These are phyloP conservation scores for Esox lucius DNA, from an alignment of 2,797 vertebrate genomes.

Conservation along the genomic window DNA sequence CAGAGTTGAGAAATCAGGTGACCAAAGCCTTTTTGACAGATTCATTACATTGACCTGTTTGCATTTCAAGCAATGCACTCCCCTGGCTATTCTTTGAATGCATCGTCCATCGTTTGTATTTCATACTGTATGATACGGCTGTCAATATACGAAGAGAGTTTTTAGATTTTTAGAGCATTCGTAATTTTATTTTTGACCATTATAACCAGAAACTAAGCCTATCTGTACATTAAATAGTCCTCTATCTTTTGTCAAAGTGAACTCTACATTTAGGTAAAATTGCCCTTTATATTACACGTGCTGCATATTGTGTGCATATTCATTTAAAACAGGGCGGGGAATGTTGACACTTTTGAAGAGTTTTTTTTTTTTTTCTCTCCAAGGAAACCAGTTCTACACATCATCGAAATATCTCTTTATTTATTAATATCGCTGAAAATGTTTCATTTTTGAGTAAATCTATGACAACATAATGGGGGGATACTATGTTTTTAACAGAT, in stretches of 20 bases:
- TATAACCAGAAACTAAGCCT: constrained; percentile 67
- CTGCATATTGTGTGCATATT: constrained; percentile 87
- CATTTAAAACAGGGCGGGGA: constrained; percentile 67
- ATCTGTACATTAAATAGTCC: constrained; percentile 60
- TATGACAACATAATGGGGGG: constrained; percentile 66
- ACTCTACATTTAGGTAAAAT: constrained; percentile 79
- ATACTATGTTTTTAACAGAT: constrained; percentile 89
- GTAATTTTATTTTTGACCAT: constrained; percentile 69
- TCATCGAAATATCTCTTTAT: constrained; percentile 83
- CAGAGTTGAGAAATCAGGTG: constrained; percentile 61
- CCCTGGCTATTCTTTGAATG: constrained; percentile 51
- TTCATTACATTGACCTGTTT: constrained; percentile 23
- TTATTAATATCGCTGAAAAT: constrained; percentile 78
- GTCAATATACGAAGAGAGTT: constrained; percentile 63
- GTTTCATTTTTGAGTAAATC: constrained; percentile 69
- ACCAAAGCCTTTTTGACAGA: constrained; percentile 27
- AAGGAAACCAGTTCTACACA: constrained; percentile 71
- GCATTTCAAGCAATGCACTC: constrained; percentile 11
- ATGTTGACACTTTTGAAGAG: constrained; percentile 58
- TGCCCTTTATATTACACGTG: constrained; percentile 80
- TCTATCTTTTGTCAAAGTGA: constrained; percentile 62
- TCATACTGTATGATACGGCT: constrained; percentile 63
- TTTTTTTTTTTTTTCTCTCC: constrained; percentile 55
- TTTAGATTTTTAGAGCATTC: constrained; percentile 64
- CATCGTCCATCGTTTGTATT: constrained; percentile 62